Conservation (phyloP, 2,797 vertebrate genomes). For the Enteromius viviparus region DNA sequence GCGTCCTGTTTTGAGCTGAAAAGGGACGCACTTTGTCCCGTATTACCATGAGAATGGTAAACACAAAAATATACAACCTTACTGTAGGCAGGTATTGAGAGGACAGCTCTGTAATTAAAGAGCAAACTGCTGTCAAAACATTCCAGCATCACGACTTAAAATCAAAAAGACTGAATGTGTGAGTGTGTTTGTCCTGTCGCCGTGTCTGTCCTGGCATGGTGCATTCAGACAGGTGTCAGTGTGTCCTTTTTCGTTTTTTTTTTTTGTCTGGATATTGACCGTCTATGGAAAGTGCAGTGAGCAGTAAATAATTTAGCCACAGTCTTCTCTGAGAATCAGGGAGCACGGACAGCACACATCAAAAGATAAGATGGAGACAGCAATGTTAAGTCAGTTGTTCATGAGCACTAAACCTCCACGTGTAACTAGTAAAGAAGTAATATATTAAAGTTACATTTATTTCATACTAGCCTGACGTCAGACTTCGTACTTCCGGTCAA, state of each 20-base stretch:
- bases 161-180: background rate
- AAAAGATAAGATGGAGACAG: slow-evolving; percentile 4
- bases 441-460: background rate
- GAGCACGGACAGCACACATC: background rate
- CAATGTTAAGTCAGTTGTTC: background rate
- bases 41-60: too few relatives aligned
- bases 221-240: slow-evolving; percentile 46
- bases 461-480: background rate
- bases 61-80: slow-evolving; percentile 15
- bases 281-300: slow-evolving; percentile 29
- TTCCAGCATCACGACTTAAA: slow-evolving; percentile 26
- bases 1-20: too few relatives aligned
- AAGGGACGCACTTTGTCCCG: too few relatives aligned
- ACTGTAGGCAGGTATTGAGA: slow-evolving; percentile 8
- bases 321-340: slow-evolving; percentile 29
- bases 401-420: too few relatives aligned
- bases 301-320: slow-evolving; percentile 23
- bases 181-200: background rate
- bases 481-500: too few relatives aligned
- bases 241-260: background rate
- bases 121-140: slow-evolving; percentile 39
- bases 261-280: slow-evolving; percentile 40
- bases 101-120: slow-evolving; percentile 40
- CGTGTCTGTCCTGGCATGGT: slow-evolving; percentile 24
- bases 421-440: background rate